Evolutionary conservation across 2,888 invertebrate species (phyloP).

Genomic region (Tetrapedia diversipes): DNA sequence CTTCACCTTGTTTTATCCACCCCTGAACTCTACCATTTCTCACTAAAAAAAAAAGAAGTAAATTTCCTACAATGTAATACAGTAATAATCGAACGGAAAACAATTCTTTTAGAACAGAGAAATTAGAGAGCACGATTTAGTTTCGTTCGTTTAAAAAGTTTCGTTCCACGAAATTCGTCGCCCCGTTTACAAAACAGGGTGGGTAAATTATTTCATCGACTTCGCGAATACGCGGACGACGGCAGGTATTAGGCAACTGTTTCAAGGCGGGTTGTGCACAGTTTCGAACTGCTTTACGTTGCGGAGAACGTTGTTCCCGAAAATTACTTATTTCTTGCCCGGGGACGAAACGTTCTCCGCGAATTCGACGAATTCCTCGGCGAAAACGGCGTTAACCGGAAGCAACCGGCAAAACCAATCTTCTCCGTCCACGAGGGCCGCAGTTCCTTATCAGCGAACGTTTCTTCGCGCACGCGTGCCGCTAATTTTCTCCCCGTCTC

Average conservation of each 20-base stretch:
- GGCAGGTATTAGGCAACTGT: background rate
- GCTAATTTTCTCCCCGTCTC: conserved; percentile 55
- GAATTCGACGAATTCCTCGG: conserved; percentile 72
- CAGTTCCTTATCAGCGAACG: conserved; percentile 48
- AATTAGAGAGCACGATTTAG: no score
- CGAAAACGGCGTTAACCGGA: conserved; percentile 57
- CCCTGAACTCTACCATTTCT: no score
- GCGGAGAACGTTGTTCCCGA: conserved; percentile 43
- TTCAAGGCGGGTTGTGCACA: conserved; percentile 36
- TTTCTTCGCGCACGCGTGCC: conserved; percentile 46
- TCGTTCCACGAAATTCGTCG: no score
- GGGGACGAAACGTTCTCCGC: conserved; percentile 50
- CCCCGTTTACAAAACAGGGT: no score
- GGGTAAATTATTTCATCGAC: background rate
- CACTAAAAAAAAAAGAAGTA: no score
- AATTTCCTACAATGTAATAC: no score
- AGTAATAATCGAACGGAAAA: no score
- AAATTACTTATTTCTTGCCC: conserved; percentile 56
- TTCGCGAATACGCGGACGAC: conserved; percentile 1
- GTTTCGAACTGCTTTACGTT: conserved; percentile 35
- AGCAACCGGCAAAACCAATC: conserved; percentile 58
- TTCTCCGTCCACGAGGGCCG: conserved; percentile 38
- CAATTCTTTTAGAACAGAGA: no score
- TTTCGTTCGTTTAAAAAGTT: no score
- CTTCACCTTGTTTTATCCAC: no score